Evolutionary conservation across 2,113 vertebrate species (phyloP).

Genomic region (Gadus chalcogrammus): DNA sequence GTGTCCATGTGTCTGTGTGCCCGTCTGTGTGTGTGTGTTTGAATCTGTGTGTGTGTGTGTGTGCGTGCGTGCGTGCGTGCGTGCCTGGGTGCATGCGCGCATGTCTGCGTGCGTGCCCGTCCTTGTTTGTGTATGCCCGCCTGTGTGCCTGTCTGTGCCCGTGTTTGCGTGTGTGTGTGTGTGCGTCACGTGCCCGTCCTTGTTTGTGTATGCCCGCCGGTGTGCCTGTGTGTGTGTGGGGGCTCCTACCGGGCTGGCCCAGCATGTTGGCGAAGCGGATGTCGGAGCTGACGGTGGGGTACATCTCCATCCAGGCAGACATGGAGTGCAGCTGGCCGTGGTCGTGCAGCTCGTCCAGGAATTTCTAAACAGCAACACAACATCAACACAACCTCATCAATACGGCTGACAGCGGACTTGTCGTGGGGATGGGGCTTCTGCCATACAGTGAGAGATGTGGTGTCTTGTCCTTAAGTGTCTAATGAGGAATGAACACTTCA

Average conservation of each 20-base stretch:
- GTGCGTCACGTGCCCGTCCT: no score
- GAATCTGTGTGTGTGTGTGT: no score
- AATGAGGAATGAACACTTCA: no score
- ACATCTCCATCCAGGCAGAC: conserved; percentile 99
- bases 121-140: conserved; percentile 12
- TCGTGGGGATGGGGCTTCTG: no score
- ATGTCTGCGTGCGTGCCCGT: no score
- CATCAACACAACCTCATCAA: neutral
- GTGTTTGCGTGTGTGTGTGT: neutral
- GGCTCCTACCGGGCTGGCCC: conserved; percentile 87
- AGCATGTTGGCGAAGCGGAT: conserved; percentile 98
- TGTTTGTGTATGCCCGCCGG: conserved; percentile 14
- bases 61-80: no score
- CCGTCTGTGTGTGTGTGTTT: no score
- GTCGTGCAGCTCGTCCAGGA: conserved; percentile 96
- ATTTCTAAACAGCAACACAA: conserved; percentile 74
- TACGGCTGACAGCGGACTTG: no score
- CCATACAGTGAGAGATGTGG: no score
- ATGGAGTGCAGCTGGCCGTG: conserved; percentile 96
- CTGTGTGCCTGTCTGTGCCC: neutral
- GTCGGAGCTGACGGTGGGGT: conserved; percentile 95
- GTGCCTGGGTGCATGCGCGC: no score
- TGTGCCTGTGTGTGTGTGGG: conserved; percentile 5
- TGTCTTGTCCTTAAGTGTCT: no score
- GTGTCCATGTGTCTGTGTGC: no score